These are phyloP conservation scores for Amblyjoppa fuscipennis DNA, from an alignment of 2,888 invertebrate species.

Conservation along the genomic window DNA sequence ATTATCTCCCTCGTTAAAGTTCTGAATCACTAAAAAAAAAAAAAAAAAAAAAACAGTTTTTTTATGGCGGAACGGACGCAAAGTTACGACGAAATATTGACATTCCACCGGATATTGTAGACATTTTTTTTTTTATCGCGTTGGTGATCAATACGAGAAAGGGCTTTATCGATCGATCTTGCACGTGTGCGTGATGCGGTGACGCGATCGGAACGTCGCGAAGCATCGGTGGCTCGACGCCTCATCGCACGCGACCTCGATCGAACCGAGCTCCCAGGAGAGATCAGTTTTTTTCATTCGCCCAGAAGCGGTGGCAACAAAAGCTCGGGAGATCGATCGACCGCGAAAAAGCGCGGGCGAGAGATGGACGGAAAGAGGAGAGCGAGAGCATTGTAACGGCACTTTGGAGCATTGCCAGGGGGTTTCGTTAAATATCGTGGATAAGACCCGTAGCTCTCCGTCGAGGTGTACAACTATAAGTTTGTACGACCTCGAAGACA, in stretches of 20 bases:
- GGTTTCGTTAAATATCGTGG: slow-evolving; percentile 42
- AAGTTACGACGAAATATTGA: neutral
- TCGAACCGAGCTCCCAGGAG: slow-evolving; percentile 5
- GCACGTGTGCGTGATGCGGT: neutral
- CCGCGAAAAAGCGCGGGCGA: slow-evolving; percentile 26
- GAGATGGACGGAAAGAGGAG: neutral
- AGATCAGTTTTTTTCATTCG: neutral
- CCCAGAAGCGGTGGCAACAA: neutral
- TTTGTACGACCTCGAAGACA: slow-evolving; percentile 10
- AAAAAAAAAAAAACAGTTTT: neutral
- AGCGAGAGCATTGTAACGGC: slow-evolving; percentile 24
- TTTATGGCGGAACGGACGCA: neutral
- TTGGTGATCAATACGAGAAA: neutral
- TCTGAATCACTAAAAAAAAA: neutral
- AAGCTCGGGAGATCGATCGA: slow-evolving; percentile 27
- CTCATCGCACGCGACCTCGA: slow-evolving; percentile 17
- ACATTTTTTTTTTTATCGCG: neutral
- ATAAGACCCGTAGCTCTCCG: slow-evolving; percentile 18
- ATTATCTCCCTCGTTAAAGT: neutral
- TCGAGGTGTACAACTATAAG: slow-evolving; percentile 12
- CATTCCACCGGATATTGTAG: neutral
- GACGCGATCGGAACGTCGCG: neutral
- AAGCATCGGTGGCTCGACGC: neutral
- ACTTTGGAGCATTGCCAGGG: slow-evolving; percentile 49
- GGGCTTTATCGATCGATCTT: neutral